A percentile compares a stretch with the other conserved stretches of the same genome.
Evolutionary conservation across 2,888 invertebrate species (phyloP).

Genomic region (Athalia circularis): DNA sequence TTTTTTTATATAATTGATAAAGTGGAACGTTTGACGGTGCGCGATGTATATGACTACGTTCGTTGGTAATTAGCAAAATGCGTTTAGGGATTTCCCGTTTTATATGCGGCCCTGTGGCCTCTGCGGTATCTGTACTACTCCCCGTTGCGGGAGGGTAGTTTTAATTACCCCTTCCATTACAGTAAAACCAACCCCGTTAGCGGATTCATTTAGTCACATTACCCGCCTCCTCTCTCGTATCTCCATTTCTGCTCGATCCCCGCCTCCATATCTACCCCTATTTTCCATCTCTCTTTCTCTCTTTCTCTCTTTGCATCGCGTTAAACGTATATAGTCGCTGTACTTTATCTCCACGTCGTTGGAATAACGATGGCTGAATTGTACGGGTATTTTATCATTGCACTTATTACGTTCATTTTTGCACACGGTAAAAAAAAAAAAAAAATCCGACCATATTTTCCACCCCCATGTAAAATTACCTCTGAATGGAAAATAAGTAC

Average conservation of each 20-base stretch:
- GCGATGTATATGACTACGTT: background rate
- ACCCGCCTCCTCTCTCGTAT: constrained; percentile 55
- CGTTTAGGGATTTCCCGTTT: constrained; percentile 43
- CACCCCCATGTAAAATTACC: too few species aligned
- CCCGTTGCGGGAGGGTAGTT: constrained; percentile 62
- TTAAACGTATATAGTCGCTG: background rate
- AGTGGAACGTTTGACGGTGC: too few species aligned
- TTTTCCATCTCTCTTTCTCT: constrained; percentile 17
- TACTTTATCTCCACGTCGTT: background rate
- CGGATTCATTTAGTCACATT: constrained; percentile 73
- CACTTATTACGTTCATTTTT: too few species aligned
- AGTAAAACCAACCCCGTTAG: constrained; percentile 70
- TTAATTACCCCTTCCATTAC: constrained; percentile 73
- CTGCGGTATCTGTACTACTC: constrained; percentile 48
- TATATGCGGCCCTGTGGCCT: constrained; percentile 37
- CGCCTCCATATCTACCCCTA: background rate
- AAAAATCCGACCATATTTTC: too few species aligned
- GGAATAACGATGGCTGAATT: too few species aligned
- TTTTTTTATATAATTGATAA: too few species aligned
- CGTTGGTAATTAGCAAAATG: constrained; percentile 42
- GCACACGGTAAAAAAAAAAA: too few species aligned
- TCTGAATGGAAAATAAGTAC: too few species aligned
- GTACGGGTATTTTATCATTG: too few species aligned
- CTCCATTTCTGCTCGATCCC: background rate
- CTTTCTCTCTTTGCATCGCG: constrained; percentile 30